Evolutionary conservation across 2,113 vertebrate genomes (phyloP).

Genomic region (Silurus glanis): DNA sequence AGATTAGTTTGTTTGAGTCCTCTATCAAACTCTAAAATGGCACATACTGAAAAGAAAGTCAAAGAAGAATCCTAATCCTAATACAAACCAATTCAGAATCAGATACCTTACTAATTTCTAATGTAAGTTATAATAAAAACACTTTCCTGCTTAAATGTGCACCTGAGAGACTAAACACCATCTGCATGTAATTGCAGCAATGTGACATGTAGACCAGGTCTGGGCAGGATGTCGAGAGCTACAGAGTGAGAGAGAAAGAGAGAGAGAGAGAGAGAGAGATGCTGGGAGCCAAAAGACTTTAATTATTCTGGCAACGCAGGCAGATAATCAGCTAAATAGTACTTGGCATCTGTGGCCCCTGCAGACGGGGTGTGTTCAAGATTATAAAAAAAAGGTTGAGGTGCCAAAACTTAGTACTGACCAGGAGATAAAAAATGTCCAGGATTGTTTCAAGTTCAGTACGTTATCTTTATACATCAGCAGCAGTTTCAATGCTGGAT

Average conservation of each 20-base stretch:
- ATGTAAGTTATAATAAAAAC: no score
- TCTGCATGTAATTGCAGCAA: neutral
- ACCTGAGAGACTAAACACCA: neutral
- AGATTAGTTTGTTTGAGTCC: neutral
- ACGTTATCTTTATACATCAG: no score
- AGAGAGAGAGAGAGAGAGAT: neutral
- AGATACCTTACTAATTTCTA: no score
- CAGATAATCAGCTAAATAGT: slow-evolving; percentile 62
- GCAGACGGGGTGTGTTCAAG: slow-evolving; percentile 30
- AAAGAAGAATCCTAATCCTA: no score
- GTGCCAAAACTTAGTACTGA: neutral
- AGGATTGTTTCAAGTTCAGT: neutral
- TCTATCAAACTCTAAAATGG: no score
- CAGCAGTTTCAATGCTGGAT: no score
- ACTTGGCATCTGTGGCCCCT: slow-evolving; percentile 60
- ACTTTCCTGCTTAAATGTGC: no score
- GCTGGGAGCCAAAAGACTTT: slow-evolving; percentile 44
- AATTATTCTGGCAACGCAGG: slow-evolving; percentile 52
- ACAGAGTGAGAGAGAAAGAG: neutral
- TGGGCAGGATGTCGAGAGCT: neutral
- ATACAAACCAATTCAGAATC: no score
- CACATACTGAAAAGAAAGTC: neutral
- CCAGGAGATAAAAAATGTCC: neutral
- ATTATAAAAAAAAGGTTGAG: slow-evolving; percentile 20
- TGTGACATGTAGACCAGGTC: neutral